Evolutionary conservation across 2,888 invertebrate species (phyloP), one percentile per base, ranked within the genome.

Genomic region (Geotrupes spiniger): DNA sequence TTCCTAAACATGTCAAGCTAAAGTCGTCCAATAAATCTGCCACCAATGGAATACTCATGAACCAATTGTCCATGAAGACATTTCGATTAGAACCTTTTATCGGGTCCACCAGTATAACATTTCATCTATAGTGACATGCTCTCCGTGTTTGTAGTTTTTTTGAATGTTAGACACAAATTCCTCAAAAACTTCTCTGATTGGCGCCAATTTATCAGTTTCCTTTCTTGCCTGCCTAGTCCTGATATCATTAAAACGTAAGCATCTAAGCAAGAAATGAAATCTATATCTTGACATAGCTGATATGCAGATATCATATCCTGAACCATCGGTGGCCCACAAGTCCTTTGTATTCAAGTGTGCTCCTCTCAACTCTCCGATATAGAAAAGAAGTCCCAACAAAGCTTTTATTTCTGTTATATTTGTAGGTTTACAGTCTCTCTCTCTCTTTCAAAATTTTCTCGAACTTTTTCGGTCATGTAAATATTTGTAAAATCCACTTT

Each of bases 51-150:
- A 5, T 4, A 5, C 1, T 29, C 4, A 4, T 5, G 5, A 29
- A 29, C 9, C 29, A 29, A 29, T 29, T 29, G 9, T 29, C 29
- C 5, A 4, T 11, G 5, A 11, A 11, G 4, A 29, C 11, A 29
- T 29, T 29, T 4, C 29, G 29, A 11, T 5, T 6, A 5, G 4
- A 11, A 1, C 5, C 5, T 8, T 3, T 2, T 11, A 29, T 11
- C 9, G 29, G 29, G 5, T 29, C 10, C 11, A 29, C 8, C 29
- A 29, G 1, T 29, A n/a, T n/a, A 58, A 37, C 60, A 59, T 61
- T 42, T 62, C 60, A 46, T 61, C 60, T 2, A 60, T 26, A 1
- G 57, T 60, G 15, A 53, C 59, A 16, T 39, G 57, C 57, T 59
- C 56, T n/a, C 55, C 47, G 17, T 45, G 36, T 43, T 46, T 28